Conservation (phyloP, 2,113 vertebrate species). For the Crotophaga sulcirostris region DNA sequence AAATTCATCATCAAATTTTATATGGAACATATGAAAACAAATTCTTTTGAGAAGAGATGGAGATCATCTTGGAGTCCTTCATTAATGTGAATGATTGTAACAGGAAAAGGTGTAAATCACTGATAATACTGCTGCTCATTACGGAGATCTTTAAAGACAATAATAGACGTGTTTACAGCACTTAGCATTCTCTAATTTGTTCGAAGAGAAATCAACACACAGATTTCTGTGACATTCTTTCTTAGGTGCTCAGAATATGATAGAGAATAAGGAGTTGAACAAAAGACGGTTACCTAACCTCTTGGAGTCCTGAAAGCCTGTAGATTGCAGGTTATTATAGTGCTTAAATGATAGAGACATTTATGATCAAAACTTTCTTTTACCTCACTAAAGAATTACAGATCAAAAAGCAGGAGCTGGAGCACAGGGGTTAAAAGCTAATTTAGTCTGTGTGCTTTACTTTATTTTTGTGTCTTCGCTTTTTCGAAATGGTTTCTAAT, state of each 20-base stretch:
- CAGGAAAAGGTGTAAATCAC: neutral
- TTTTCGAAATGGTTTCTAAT: conserved; percentile 46
- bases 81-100: neutral
- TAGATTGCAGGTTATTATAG: conserved; percentile 18
- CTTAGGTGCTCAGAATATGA: neutral
- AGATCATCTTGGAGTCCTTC: neutral
- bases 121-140: neutral
- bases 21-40: neutral
- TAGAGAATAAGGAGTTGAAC: neutral
- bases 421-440: neutral
- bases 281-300: neutral
- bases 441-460: conserved; percentile 13
- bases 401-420: neutral
- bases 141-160: neutral
- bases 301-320: neutral
- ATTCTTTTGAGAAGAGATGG: neutral
- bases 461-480: conserved; percentile 10
- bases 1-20: neutral
- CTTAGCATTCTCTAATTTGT: neutral
- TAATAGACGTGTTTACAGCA: neutral
- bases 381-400: conserved; percentile 11
- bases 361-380: neutral
- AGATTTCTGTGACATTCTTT: neutral
- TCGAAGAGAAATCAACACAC: neutral
- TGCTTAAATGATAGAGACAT: conserved; percentile 2